Evolutionary conservation across 2,888 invertebrate genomes (phyloP).

Genomic region (Cremastinae sp.): DNA sequence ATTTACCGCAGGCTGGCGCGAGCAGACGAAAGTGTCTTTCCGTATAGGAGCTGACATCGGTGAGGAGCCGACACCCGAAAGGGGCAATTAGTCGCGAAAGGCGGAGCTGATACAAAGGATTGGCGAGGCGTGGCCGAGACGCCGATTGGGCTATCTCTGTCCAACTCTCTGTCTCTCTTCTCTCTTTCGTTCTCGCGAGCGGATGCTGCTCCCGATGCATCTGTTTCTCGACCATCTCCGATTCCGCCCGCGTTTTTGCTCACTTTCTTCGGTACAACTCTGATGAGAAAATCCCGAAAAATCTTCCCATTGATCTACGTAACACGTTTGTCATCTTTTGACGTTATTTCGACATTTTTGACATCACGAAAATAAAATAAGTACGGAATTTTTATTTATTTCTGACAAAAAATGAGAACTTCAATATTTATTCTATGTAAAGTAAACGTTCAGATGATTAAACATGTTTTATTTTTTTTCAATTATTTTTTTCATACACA

Average conservation of each 20-base stretch:
- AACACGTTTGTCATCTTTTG: constrained; percentile 51
- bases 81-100: constrained; percentile 73
- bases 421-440: too few relatives aligned
- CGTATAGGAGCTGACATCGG: constrained; percentile 23
- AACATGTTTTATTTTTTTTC: too few relatives aligned
- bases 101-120: constrained; percentile 76
- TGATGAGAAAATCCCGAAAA: too few relatives aligned
- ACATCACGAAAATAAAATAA: too few relatives aligned
- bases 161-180: not conserved
- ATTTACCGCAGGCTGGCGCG: constrained; percentile 8
- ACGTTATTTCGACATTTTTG: too few relatives aligned
- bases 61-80: constrained; percentile 57
- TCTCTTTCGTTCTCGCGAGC: constrained; percentile 20
- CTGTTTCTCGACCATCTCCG: constrained; percentile 58
- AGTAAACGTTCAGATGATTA: too few relatives aligned
- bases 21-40: too few relatives aligned
- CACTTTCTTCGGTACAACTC: not conserved
- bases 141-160: constrained; percentile 52
- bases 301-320: constrained; percentile 65
- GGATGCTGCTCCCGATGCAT: constrained; percentile 6
- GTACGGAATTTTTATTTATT: too few relatives aligned
- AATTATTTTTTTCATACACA: too few relatives aligned
- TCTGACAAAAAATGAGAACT: too few relatives aligned
- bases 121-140: constrained; percentile 73
- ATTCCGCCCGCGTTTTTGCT: constrained; percentile 58